Conservation (phyloP, 2,113 vertebrate genomes). For the Thomomys bottae region DNA sequence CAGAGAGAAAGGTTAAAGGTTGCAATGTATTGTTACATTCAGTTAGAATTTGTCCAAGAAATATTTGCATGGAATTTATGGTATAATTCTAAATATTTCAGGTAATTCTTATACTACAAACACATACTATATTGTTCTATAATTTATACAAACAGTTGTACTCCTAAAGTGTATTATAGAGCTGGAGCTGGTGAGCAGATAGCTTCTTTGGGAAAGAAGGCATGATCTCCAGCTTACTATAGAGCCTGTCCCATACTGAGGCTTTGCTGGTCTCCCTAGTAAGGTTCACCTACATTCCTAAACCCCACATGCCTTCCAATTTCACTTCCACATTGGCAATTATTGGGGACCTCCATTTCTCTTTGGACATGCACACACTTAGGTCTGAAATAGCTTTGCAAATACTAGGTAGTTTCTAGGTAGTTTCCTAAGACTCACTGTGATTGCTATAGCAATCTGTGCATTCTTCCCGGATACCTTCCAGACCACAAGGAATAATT, state of each 20-base stretch:
- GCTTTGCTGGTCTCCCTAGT: not conserved
- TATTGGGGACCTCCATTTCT: not conserved
- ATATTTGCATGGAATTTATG: not conserved
- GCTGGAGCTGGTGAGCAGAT: not conserved
- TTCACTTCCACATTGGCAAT: not conserved
- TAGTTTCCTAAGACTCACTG: not conserved
- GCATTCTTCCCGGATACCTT: not conserved
- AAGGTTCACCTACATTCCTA: not conserved
- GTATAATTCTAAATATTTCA: slow-evolving; percentile 20
- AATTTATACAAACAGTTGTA: slow-evolving; percentile 1
- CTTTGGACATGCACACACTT: not conserved
- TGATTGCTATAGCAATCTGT: not conserved
- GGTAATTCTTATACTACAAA: slow-evolving; percentile 13
- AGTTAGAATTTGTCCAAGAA: not conserved
- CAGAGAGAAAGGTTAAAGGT: not conserved
- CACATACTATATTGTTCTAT: not conserved
- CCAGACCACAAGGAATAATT: not conserved
- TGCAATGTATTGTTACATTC: not conserved
- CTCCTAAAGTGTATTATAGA: not conserved
- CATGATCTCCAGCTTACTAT: not conserved
- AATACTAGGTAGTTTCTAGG: not conserved
- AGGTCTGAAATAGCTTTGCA: not conserved
- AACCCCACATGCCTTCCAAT: not conserved
- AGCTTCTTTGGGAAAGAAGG: not conserved
- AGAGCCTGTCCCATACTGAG: not conserved